Percentiles rank a stretch among this genome's conserved stretches.
Conservation (phyloP, 2,888 invertebrate species). For the Sarcophaga variegata region DNA sequence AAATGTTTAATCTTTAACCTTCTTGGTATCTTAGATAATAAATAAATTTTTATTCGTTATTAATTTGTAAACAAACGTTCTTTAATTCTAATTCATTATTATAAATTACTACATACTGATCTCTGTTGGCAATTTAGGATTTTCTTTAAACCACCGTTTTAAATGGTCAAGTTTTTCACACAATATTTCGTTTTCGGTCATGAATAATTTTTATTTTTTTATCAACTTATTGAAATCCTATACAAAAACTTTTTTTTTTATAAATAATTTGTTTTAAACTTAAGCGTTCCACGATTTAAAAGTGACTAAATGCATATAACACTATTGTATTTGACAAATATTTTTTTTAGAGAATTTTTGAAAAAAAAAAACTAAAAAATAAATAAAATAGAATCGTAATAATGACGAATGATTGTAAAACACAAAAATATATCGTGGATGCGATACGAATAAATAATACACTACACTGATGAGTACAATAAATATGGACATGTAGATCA, state of each 20-base stretch:
- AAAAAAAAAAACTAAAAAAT: background rate
- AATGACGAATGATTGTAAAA: background rate
- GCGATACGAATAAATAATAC: too few relatives aligned
- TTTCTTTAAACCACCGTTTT: slow-evolving; percentile 74
- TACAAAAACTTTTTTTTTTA: background rate
- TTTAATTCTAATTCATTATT: background rate
- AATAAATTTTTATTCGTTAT: background rate
- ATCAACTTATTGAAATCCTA: background rate
- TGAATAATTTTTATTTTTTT: background rate
- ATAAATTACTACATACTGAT: slow-evolving; percentile 72
- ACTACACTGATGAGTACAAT: too few relatives aligned
- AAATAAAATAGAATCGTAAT: background rate
- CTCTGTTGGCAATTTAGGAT: slow-evolving; percentile 75
- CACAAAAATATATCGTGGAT: background rate
- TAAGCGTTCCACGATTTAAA: background rate
- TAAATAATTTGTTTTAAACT: background rate
- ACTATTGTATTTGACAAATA: background rate
- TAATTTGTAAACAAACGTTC: background rate
- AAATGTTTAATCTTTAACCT: too few relatives aligned
- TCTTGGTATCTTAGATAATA: background rate
- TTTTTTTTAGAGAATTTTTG: background rate
- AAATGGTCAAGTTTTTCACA: slow-evolving; percentile 71
- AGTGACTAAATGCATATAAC: slow-evolving; percentile 10
- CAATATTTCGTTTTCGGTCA: slow-evolving; percentile 6
- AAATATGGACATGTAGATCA: too few relatives aligned